Conservation (phyloP, 2,888 invertebrate species). For the Toxonevra muliebris region DNA sequence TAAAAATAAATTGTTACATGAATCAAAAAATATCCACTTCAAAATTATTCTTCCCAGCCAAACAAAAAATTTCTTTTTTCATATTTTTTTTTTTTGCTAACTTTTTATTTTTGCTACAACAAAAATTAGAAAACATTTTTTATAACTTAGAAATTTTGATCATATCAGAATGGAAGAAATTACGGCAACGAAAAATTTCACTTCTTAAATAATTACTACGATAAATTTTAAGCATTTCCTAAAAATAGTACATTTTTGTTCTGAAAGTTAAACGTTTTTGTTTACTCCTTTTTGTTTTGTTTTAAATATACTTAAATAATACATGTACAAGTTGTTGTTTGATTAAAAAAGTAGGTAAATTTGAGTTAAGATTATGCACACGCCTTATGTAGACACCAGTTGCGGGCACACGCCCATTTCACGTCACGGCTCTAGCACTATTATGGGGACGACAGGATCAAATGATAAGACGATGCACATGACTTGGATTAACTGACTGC, state of each 20-base stretch:
- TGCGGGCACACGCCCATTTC: not conserved
- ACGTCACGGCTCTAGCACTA: not conserved
- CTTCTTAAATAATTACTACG: conserved; percentile 1
- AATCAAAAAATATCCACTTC: conserved; percentile 2
- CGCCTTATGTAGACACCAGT: not conserved
- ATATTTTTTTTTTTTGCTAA: not conserved
- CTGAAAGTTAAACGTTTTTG: not conserved
- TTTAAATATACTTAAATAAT: conserved; percentile 13
- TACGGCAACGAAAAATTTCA: conserved; percentile 8
- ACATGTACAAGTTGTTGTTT: conserved; percentile 19
- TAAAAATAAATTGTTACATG: not conserved
- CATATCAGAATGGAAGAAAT: not conserved
- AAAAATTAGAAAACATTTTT: not conserved
- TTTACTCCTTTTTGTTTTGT: not conserved
- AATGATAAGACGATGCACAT: conserved; percentile 62
- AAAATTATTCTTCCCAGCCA: not conserved
- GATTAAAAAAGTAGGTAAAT: not conserved
- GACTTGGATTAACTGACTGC: conserved; percentile 59
- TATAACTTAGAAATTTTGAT: too few relatives aligned
- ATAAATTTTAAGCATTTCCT: conserved; percentile 13
- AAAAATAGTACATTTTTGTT: conserved; percentile 1
- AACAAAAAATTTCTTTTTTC: not conserved
- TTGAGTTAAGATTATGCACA: conserved; percentile 1
- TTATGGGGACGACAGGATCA: conserved; percentile 39
- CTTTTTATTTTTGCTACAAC: not conserved